A percentile compares a stretch with the other conserved stretches of the same genome.
Evolutionary conservation across 1,140 invertebrate species (phyloP).

Genomic region (Theocolax elegans): DNA sequence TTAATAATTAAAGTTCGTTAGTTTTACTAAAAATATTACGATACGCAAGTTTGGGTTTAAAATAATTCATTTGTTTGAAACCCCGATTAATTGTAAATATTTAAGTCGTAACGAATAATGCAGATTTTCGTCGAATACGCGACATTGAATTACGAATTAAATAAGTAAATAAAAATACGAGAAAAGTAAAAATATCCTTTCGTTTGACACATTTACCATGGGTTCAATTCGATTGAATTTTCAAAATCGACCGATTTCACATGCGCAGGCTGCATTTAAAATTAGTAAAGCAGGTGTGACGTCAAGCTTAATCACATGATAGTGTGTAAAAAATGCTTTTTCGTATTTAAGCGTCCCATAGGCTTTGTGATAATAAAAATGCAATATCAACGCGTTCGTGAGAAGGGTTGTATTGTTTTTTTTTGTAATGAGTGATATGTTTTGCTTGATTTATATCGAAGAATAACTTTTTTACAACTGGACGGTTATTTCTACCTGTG

Average conservation of each 20-base stretch:
- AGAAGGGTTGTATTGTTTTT: neutral
- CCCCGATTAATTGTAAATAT: too few species aligned
- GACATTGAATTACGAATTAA: too few species aligned
- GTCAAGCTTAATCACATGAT: slow-evolving; percentile 28
- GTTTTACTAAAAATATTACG: too few species aligned
- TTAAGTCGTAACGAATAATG: too few species aligned
- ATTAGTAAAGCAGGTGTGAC: too few species aligned
- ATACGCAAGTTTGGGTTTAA: too few species aligned
- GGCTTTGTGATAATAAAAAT: slow-evolving; percentile 14
- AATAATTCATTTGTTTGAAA: too few species aligned
- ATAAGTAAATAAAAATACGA: too few species aligned
- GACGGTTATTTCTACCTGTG: neutral
- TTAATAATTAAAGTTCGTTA: too few species aligned
- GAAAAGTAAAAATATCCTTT: too few species aligned
- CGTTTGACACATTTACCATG: neutral
- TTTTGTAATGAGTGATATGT: slow-evolving; percentile 16
- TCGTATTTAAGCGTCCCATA: slow-evolving; percentile 3
- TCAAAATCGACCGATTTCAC: neutral
- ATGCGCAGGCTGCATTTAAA: neutral
- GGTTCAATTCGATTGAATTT: slow-evolving; percentile 17
- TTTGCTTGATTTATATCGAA: slow-evolving; percentile 12
- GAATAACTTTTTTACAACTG: neutral
- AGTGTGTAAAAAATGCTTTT: slow-evolving; percentile 22
- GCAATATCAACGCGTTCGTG: neutral
- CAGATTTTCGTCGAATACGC: too few species aligned